Base-by-base conservation (phyloP, 2,888 invertebrate genomes). In the Allacma fusca region DNA sequence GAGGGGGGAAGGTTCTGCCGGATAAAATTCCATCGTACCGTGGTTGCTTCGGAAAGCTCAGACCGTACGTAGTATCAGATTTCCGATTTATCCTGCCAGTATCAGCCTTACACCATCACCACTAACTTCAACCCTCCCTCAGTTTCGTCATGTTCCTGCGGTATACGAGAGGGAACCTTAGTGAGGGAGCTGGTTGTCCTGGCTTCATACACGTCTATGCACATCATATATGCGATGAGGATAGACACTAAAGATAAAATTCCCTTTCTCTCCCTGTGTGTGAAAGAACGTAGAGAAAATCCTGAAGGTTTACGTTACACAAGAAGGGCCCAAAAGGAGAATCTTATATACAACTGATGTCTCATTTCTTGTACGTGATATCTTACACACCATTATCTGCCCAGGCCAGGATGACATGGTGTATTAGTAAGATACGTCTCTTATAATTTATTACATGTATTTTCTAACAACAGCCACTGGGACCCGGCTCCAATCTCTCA, bases 51-150 rank as follows among this genome's bases (percentile, higher is more conserved):
- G 7, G 4, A 16, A 24, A 24, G 23, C 62, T 24, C 24, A 24
- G 24, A 24, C 2, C 24, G 5, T 62, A 24, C 26, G 23, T 16
- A 62, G 23, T 62, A 62, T 62, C 62, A 62, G 62, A 62, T 62
- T 62, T 62, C 62, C 62, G 26, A 62, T 62, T 62, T 62, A 62
- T 62, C 9, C 62, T 62, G 7, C 62, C 62, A 62, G 23, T 24
- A 23, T 4, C 62, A 62, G 26, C 23, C 62, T 62, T 24, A 24
- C 62, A 62, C 24, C n/a, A 50, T 50, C 19, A 16, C 50, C 50
- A 50, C 50, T 34, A 34, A 34, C 34, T 34, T 34, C 50, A 12
- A 50, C 50, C 50, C 50, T 50, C 50, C 50, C 50, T 50, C 16
- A 16, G 7, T 50, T 50, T 50, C 50, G n/a, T 50, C 50, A 50